Base-by-base conservation (phyloP, 1,140 invertebrate genomes). In the Drosophila sturtevanti region DNA sequence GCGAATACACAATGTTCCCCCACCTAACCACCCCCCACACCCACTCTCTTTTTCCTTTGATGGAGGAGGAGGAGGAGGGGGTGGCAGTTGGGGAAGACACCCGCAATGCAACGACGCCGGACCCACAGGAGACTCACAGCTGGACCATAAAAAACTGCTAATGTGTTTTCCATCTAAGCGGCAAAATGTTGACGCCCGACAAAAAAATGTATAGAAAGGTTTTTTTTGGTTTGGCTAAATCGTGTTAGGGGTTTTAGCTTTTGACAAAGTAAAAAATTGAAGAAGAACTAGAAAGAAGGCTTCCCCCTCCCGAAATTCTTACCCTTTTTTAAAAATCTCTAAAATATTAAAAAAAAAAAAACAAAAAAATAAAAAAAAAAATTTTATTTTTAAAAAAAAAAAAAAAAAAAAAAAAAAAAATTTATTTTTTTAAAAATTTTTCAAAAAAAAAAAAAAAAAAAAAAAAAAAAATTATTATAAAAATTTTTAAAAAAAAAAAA, bases 61-160 rank as follows among this genome's bases (percentile, higher is more conserved):
- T 6, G 27, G 27, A 31, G 4, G 1, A 24, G 27, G 5, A 4
- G 41, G 9, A 1, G 14, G 5, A 7, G 41, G 16, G 35, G 9
- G 3, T 11, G 3, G 16, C n/a, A n/a, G n/a, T n/a, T n/a, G 16
- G 16, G 16, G 9, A 48, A 84, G 60, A 69, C 84, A 79, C 72
- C 77, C 81, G 82, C 82, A 59, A 65, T 58, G 41, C 63, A 66
- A 35, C 63, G 74, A 65, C 73, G 74, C 66, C 74, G 74, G 73
- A 48, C 41, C 41, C 41, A 48, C 41, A 48, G 41, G 16, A 65
- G 74, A 64, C 74, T 65, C 62, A 44, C 48, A 52, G 64, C 61
- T 37, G 73, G 67, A 69, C 65, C 72, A 73, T 68, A 79, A 78
- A 79, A 77, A 87, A 77, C 79, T 89, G 77, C 84, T 89, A 89